A percentile compares a stretch with the other conserved stretches of the same genome.
These are phyloP conservation scores for Perca fluviatilis DNA, from an alignment of 2,113 vertebrate species.

Conservation along the genomic window DNA sequence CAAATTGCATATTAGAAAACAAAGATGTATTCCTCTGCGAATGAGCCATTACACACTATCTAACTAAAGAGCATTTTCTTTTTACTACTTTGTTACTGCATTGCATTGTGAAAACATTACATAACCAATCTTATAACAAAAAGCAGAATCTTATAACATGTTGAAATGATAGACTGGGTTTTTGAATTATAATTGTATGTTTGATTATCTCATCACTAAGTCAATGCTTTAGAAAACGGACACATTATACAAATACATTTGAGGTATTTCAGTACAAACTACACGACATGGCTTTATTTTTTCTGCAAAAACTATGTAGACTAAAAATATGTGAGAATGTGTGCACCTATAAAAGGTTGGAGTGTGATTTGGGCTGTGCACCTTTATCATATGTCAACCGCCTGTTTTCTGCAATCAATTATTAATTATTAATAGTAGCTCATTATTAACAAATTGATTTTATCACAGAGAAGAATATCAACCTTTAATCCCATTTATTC, in stretches of 20 bases:
- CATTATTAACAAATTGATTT: neutral
- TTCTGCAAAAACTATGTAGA: too few species aligned
- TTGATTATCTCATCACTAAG: neutral
- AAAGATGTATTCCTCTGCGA: neutral
- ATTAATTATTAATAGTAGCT: too few species aligned
- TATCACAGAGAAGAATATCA: neutral
- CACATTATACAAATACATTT: neutral
- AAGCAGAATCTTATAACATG: neutral
- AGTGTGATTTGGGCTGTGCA: neutral
- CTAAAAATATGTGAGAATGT: neutral
- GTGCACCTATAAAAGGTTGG: neutral
- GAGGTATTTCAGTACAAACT: neutral
- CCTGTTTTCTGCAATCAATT: neutral
- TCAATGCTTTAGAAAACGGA: neutral
- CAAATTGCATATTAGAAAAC: neutral
- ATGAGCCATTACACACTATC: neutral
- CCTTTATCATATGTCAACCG: neutral
- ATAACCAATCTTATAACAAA: neutral
- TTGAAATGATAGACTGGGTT: neutral
- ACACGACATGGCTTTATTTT: too few species aligned
- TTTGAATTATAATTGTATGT: neutral
- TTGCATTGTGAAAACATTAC: neutral
- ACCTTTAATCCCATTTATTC: too few species aligned
- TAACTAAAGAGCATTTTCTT: neutral
- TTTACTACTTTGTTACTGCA: neutral